Evolutionary conservation across 2,113 vertebrate genomes (phyloP).

Genomic region (Gallinago media): DNA sequence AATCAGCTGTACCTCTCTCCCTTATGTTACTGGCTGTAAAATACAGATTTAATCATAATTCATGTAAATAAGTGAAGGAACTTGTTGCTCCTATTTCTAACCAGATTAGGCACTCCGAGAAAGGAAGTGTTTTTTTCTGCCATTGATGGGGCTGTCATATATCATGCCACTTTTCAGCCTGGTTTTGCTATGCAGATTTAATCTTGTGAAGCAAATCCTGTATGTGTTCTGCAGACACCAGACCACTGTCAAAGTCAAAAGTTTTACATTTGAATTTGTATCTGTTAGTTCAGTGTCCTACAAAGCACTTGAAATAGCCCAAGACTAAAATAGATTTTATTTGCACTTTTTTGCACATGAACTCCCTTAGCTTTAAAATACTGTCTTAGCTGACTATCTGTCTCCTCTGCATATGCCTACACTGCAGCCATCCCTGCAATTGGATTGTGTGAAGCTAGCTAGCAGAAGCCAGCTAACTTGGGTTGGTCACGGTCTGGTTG

Average conservation of each 20-base stretch:
- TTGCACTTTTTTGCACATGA: background rate
- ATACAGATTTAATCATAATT: background rate
- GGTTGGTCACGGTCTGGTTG: background rate
- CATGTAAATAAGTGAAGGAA: background rate
- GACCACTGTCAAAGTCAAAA: background rate
- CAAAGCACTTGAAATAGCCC: background rate
- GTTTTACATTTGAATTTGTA: background rate
- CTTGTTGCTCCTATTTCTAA: background rate
- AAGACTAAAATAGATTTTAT: background rate
- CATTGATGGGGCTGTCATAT: background rate
- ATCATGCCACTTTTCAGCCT: background rate
- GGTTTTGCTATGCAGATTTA: background rate
- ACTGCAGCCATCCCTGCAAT: accelerated
- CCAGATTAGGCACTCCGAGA: background rate
- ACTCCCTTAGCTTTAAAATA: background rate
- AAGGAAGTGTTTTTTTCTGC: conserved; percentile 31
- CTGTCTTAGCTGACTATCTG: background rate
- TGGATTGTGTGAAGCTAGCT: accelerated
- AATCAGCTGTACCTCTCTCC: background rate
- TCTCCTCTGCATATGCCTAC: background rate
- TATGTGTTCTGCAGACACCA: background rate
- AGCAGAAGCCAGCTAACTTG: accelerated
- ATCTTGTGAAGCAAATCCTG: background rate
- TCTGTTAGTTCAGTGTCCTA: background rate
- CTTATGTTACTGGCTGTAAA: background rate